A percentile compares a stretch with the other conserved stretches of the same genome.
Conservation (phyloP, 2,888 invertebrate species). For the Dryadula phaetusa region DNA sequence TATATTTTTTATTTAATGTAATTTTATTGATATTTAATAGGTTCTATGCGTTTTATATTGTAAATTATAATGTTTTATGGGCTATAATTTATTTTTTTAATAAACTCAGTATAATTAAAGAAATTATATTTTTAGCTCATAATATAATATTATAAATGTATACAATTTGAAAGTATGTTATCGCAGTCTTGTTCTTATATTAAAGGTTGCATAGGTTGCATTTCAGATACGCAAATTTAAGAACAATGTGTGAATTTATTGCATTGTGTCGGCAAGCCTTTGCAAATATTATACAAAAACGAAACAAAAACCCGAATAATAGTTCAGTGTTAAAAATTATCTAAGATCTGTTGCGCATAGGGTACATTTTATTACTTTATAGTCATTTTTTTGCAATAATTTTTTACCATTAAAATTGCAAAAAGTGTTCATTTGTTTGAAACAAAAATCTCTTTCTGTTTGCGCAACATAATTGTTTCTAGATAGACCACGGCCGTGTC, state of each 20-base stretch:
- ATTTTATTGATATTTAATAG: constrained; percentile 20
- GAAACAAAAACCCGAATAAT: constrained; percentile 39
- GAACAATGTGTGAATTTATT: constrained; percentile 27
- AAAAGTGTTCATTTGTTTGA: constrained; percentile 65
- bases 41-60: not conserved
- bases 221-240: constrained; percentile 23
- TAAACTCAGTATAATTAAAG: not conserved
- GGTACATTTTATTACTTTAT: constrained; percentile 50
- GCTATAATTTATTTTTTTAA: constrained; percentile 3
- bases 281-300: constrained; percentile 56
- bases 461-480: constrained; percentile 62
- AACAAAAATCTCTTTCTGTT: constrained; percentile 55
- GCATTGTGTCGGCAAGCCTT: constrained; percentile 54
- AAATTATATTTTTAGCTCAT: constrained; percentile 6
- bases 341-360: constrained; percentile 53
- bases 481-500: constrained; percentile 42
- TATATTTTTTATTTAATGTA: constrained; percentile 22
- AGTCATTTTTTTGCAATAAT: constrained; percentile 62
- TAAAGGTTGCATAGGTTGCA: constrained; percentile 19
- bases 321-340: constrained; percentile 60
- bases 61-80: constrained; percentile 22
- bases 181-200: no score
- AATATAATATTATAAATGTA: no score
- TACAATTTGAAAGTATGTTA: not conserved
- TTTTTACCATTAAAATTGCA: constrained; percentile 67